These are phyloP conservation scores for Augochlora pura DNA, from an alignment of 1,140 invertebrate species.

Conservation along the genomic window DNA sequence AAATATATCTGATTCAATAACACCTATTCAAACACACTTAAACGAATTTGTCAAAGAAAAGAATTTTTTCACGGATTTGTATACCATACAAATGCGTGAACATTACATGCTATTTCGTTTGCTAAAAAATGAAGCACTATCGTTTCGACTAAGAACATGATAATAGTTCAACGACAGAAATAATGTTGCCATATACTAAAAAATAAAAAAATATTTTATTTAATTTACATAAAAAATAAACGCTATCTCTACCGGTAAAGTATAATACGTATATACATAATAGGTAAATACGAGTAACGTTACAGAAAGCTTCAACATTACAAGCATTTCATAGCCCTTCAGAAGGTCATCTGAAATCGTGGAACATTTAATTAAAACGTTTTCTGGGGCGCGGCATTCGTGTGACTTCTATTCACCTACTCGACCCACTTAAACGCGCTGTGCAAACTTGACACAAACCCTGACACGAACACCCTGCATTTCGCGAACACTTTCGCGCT, in stretches of 20 bases:
- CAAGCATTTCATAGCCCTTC: too few species aligned
- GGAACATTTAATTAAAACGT: neutral
- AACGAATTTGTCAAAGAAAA: too few species aligned
- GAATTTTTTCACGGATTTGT: too few species aligned
- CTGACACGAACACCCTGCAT: slow-evolving; percentile 17
- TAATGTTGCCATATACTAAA: neutral
- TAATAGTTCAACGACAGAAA: neutral
- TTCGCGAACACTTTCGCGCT: slow-evolving; percentile 48
- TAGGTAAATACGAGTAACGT: too few species aligned
- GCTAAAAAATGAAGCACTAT: neutral
- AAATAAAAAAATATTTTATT: neutral
- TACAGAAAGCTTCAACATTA: too few species aligned
- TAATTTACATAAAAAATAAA: neutral
- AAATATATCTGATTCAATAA: too few species aligned
- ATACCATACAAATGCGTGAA: too few species aligned
- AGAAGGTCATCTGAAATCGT: neutral
- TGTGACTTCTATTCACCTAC: neutral
- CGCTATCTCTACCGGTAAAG: too few species aligned
- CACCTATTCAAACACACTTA: too few species aligned
- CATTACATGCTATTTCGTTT: neutral
- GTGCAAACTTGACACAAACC: neutral
- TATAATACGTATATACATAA: too few species aligned
- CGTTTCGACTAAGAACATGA: neutral
- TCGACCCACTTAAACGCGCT: neutral
- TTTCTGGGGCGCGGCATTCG: neutral